Percentiles rank a stretch among this genome's conserved stretches.
These are phyloP conservation scores for Hetaerina titia DNA, from an alignment of 2,888 invertebrate genomes.

Conservation along the genomic window DNA sequence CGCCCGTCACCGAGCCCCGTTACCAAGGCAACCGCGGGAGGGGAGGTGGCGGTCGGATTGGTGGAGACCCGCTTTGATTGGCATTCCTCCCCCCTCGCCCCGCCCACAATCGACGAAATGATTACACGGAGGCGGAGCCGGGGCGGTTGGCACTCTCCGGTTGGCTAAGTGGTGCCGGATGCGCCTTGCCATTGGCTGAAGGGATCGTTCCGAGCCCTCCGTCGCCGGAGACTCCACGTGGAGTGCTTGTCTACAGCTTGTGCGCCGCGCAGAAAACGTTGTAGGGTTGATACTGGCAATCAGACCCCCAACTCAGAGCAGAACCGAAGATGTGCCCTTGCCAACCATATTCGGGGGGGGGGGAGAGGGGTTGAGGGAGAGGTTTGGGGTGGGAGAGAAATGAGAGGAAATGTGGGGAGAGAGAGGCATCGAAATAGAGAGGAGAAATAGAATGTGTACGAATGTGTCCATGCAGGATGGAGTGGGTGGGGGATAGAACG, in stretches of 20 bases:
- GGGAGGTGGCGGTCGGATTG: conserved; percentile 71
- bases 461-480: background rate
- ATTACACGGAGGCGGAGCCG: conserved; percentile 68
- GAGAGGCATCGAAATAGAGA: conserved; percentile 23
- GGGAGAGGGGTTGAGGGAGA: background rate
- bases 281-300: conserved; percentile 69
- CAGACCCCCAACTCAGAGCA: conserved; percentile 61
- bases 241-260: conserved; percentile 69
- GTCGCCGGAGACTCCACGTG: conserved; percentile 71
- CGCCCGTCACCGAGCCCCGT: conserved; percentile 69
- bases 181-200: conserved; percentile 70
- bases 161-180: conserved; percentile 71
- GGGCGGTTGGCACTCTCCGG: background rate
- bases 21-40: conserved; percentile 71
- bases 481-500: background rate
- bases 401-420: background rate
- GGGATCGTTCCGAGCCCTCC: conserved; percentile 53
- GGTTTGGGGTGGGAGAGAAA: background rate
- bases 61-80: conserved; percentile 70
- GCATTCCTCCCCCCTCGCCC: conserved; percentile 70
- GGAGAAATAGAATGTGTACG: background rate
- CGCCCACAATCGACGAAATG: conserved; percentile 69
- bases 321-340: conserved; percentile 62
- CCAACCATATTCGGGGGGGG: conserved; percentile 51
- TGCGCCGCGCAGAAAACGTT: conserved; percentile 67